phyloP scores from a whole-genome alignment of 2,113 vertebrate species.

The Chionis minor region DNA sequence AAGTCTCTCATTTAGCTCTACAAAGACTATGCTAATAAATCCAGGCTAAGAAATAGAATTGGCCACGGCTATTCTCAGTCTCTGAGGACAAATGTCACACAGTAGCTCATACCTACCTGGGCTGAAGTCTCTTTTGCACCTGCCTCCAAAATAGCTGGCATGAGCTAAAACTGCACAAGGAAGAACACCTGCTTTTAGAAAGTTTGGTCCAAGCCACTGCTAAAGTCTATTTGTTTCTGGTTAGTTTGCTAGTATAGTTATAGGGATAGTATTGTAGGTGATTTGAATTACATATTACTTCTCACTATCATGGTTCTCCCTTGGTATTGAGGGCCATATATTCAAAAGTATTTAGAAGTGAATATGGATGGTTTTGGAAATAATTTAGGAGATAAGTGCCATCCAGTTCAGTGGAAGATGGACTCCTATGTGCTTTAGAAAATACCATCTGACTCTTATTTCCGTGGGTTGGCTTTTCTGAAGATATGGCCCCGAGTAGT shows the following conservation, averaged over 20 bases:
- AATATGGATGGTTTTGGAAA: not conserved
- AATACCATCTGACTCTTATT: not conserved
- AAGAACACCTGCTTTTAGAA: not conserved
- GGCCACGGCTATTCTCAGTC: accelerated
- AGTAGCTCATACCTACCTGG: not conserved
- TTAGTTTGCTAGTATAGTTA: not conserved
- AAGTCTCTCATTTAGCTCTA: not conserved
- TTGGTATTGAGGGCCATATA: not conserved
- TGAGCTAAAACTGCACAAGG: not conserved
- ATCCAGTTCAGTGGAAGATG: not conserved
- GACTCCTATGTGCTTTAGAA: not conserved
- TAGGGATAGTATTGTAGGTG: not conserved
- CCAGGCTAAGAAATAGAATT: not conserved
- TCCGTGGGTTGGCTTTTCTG: not conserved
- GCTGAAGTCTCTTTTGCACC: not conserved
- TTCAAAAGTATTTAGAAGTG: not conserved
- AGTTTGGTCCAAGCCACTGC: not conserved
- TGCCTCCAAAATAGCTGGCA: not conserved
- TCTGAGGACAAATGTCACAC: not conserved
- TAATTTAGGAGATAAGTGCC: not conserved
- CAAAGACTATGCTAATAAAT: not conserved
- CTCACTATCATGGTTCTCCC: not conserved
- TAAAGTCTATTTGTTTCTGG: not conserved
- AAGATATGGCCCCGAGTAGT: not conserved
- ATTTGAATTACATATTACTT: not conserved